These are phyloP conservation scores for Callipepla californica DNA, from an alignment of 2,113 vertebrate genomes.

Conservation along the genomic window DNA sequence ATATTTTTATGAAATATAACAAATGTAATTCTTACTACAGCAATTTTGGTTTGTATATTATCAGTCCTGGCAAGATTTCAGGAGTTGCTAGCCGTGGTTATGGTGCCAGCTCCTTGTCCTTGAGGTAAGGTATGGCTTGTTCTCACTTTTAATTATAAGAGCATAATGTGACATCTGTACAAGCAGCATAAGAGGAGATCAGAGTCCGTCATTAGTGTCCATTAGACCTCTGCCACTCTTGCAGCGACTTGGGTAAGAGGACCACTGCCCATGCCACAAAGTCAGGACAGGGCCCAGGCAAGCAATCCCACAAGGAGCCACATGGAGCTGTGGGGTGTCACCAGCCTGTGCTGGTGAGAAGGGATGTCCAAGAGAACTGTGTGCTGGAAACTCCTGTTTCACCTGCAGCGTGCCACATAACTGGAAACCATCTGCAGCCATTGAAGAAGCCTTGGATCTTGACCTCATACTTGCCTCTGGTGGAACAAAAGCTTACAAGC, in stretches of 20 bases:
- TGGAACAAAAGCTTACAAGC: neutral
- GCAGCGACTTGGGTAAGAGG: neutral
- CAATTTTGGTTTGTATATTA: slow-evolving; percentile 3
- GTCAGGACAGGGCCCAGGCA: neutral
- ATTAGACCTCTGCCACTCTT: neutral
- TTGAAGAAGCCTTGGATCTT: neutral
- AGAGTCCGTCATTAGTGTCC: neutral
- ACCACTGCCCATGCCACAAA: neutral
- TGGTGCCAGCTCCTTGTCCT: slow-evolving; percentile 25
- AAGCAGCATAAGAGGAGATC: neutral
- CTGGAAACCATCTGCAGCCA: slow-evolving; percentile 1
- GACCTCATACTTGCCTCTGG: neutral
- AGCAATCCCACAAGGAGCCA: neutral
- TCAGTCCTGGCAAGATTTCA: slow-evolving; percentile 35
- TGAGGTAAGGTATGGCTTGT: slow-evolving; percentile 27
- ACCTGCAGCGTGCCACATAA: neutral
- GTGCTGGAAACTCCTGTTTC: neutral
- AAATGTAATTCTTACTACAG: slow-evolving; percentile 8
- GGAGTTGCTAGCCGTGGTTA: neutral
- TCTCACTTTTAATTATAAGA: slow-evolving; percentile 8
- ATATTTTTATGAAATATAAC: slow-evolving; percentile 40
- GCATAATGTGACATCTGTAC: slow-evolving; percentile 1
- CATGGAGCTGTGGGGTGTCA: neutral
- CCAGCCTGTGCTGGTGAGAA: neutral
- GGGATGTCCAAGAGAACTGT: neutral